A percentile compares a stretch with the other conserved stretches of the same genome.
Evolutionary conservation across 1,140 invertebrate genomes (phyloP).

Genomic region (Proales similis): DNA sequence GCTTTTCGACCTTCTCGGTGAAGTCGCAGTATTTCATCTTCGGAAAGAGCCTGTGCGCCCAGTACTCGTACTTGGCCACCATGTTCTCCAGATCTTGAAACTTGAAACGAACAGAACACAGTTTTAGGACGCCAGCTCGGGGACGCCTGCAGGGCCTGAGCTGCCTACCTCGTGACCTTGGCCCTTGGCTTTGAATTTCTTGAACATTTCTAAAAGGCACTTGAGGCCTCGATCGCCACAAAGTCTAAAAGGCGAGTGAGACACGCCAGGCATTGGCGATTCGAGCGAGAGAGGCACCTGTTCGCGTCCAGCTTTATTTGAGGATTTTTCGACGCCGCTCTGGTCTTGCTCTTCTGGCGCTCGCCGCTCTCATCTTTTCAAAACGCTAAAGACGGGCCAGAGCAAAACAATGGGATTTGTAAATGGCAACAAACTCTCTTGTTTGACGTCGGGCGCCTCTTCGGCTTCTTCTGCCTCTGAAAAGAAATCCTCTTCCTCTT

Average conservation of each 20-base stretch:
- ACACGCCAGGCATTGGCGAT: background rate
- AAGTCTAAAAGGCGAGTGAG: slow-evolving; percentile 52
- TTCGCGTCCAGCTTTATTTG: too few relatives aligned
- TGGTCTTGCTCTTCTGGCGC: too few relatives aligned
- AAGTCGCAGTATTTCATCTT: slow-evolving; percentile 77
- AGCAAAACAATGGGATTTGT: too few relatives aligned
- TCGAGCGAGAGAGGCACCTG: background rate
- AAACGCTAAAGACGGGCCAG: too few relatives aligned
- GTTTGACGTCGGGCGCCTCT: too few relatives aligned
- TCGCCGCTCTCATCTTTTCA: too few relatives aligned
- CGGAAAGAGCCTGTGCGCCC: slow-evolving; percentile 80
- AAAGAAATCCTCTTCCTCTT: too few relatives aligned
- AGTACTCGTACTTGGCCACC: slow-evolving; percentile 76
- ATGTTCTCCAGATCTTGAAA: slow-evolving; percentile 70
- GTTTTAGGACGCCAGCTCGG: background rate
- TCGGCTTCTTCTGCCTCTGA: too few relatives aligned
- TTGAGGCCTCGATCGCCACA: slow-evolving; percentile 69
- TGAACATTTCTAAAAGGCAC: slow-evolving; percentile 68
- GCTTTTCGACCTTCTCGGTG: slow-evolving; percentile 67
- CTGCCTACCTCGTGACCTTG: slow-evolving; percentile 65
- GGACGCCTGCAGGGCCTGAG: background rate
- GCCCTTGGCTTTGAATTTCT: slow-evolving; percentile 73
- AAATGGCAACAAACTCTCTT: too few relatives aligned
- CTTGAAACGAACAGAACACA: slow-evolving; percentile 40
- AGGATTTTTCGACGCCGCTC: too few relatives aligned